Evolutionary conservation across 1,140 invertebrate genomes (phyloP), one percentile per base, ranked within the genome.

Genomic region (Anoplolepis gracilipes): DNA sequence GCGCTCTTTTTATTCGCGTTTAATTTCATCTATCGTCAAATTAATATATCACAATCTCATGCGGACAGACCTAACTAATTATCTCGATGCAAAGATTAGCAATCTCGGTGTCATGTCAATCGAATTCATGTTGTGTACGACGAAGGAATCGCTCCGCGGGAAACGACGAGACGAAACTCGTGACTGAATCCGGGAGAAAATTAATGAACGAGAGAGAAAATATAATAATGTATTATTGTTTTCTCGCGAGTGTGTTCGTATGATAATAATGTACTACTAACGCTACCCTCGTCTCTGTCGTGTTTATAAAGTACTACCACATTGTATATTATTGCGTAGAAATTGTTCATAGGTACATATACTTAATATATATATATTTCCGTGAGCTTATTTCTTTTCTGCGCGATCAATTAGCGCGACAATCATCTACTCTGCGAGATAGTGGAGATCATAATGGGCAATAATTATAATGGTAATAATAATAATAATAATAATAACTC

Each of bases 401-500:
- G 22, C 39, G 30, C 22, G 70, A 84, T 84, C 16, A 76, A 73
- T 55, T 36, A 73, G n/a, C 42, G n/a, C 57, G 65, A 85, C 53
- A 64, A 70, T 22, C 72, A 46, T 39, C 65, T 70, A 76, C 33
- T 57, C 59, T 7, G 57, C 16, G 46, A 49, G 16, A 46, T 46
- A 49, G 16, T 19, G 46, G 46, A 49, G 46, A 49, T 49, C 46
- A 49, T 42, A 64, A 53, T 28, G 49, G 42, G n/a, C n/a, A n/a
- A n/a, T n/a, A n/a, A n/a, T n/a, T n/a, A 36, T 42, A 64, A 53
- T 28, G 53, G 46, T 67, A 75, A 57, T 57, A 62, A 76, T 76
- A 6, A 72, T 59, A 33, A 86, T 42, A 72, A 86, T 72, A 42
- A 90, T 64, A 86, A 28, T 82, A 87, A 78, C 61, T 81, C 28